phyloP scores from a whole-genome alignment of 2,113 vertebrate species.

The Prietella phreatophila region DNA sequence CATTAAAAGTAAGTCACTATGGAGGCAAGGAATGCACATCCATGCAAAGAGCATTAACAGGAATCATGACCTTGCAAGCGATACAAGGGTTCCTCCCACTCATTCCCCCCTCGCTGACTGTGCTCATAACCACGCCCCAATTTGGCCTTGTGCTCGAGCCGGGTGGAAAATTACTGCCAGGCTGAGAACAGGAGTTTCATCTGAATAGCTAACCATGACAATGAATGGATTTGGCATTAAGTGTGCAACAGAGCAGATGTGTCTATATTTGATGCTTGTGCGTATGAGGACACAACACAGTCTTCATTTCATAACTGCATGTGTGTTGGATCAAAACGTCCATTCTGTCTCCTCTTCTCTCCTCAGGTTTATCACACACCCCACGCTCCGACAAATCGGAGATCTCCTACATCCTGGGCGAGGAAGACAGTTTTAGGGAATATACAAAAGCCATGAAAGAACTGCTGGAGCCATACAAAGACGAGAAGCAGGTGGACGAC shows the following conservation, averaged over 20 bases:
- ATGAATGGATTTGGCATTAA: conserved; percentile 32
- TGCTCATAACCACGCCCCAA: conserved; percentile 59
- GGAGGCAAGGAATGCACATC: neutral
- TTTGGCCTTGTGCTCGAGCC: conserved; percentile 51
- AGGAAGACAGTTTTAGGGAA: conserved; percentile 45
- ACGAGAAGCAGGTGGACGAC: conserved; percentile 52
- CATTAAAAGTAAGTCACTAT: neutral
- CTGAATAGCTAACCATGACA: conserved; percentile 56
- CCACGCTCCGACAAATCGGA: conserved; percentile 77
- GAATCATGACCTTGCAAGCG: conserved; percentile 34
- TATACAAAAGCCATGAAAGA: conserved; percentile 64
- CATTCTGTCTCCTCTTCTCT: neutral
- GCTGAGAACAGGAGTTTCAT: conserved; percentile 59
- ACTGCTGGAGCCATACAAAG: conserved; percentile 72
- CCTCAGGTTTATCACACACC: conserved; percentile 73
- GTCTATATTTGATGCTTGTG: neutral
- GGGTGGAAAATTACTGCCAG: conserved; percentile 74
- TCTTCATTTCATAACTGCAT: neutral
- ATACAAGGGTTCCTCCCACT: conserved; percentile 51
- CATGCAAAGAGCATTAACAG: conserved; percentile 22
- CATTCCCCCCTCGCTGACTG: conserved; percentile 43
- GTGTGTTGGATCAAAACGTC: conserved; percentile 9
- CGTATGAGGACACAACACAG: neutral
- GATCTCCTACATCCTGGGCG: conserved; percentile 69
- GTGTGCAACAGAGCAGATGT: neutral